Evolutionary conservation across 2,113 vertebrate genomes (phyloP), one percentile per base, ranked within the genome.

Genomic region (Istiophorus platypterus): DNA sequence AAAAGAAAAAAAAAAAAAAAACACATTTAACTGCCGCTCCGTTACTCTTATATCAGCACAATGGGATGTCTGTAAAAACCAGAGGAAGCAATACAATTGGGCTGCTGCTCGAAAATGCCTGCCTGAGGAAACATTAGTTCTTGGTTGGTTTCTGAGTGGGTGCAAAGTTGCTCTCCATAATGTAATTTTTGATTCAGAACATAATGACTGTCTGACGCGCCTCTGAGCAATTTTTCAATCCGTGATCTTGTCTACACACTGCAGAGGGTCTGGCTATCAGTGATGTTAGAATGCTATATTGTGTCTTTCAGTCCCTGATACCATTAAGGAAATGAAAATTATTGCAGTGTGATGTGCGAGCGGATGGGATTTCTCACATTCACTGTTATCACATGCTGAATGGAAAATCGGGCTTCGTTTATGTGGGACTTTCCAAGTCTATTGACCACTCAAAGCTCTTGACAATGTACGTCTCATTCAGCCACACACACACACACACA

Each of bases 1-100:
- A 62, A 61, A 34, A 34, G 5, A 18, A 18, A 80, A 45, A 62
- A 61, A 34, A 17, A 18, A 18, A 80, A 45, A 62, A 61, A 34
- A 34, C 31, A 0, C 62, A 61, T 52, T 58, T 8, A 34, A 67
- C 14, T n/a, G 72, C 52, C 52, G 54, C 72, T 72, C 22, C 11
- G 47, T 69, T 27, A 58, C 22, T 54, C 42, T 63, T 71, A 51
- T 63, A 51, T 72, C 17, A 15, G 22, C 18, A 54, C 7, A 66
- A 41, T 52, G 45, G 69, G 69, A 65, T 45, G 9, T 39, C 10
- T 63, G 13, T 7, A 27, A 27, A 41, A 72, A 64, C 13, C 7
- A 68, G n/a, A 39, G 0, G 65, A 57, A 18, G 56, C 9, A 34
- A 71, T 29, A 49, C 27, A 70, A 58, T 2, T 37, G 71, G 52